These are phyloP conservation scores for Dolichotis patagonum DNA, from an alignment of 2,113 vertebrate species.

Conservation along the genomic window DNA sequence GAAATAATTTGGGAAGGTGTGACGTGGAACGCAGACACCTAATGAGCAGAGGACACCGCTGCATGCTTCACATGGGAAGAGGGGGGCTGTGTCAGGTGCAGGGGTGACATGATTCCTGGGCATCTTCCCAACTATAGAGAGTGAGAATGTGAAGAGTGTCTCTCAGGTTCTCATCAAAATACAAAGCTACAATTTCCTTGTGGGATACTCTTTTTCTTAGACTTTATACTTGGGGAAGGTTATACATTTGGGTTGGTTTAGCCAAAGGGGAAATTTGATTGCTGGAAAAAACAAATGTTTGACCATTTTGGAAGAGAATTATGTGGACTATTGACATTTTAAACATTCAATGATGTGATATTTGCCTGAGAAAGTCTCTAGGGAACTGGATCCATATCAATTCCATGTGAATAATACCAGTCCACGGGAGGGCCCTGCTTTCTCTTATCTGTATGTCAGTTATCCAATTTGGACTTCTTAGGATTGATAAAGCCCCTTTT, in stretches of 20 bases:
- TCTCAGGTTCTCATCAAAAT: neutral
- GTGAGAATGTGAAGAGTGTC: neutral
- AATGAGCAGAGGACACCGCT: neutral
- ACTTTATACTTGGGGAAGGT: neutral
- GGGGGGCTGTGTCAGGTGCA: no score
- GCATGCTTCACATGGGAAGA: no score
- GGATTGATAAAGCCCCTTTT: slow-evolving; percentile 10
- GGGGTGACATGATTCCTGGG: neutral
- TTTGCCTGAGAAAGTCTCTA: slow-evolving; percentile 37
- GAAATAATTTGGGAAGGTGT: neutral
- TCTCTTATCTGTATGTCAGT: neutral
- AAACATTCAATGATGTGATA: slow-evolving; percentile 38
- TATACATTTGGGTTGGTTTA: slow-evolving; percentile 20
- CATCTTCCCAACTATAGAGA: neutral
- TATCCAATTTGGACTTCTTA: slow-evolving; percentile 21
- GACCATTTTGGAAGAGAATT: slow-evolving; percentile 61
- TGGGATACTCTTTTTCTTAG: slow-evolving; percentile 21
- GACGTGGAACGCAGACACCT: neutral
- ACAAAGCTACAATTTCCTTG: slow-evolving; percentile 8
- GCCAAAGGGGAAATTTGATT: slow-evolving; percentile 1
- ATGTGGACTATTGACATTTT: slow-evolving; percentile 42
- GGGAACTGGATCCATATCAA: neutral
- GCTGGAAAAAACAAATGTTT: neutral
- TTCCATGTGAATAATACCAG: neutral
- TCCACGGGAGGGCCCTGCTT: neutral